phyloP scores from a whole-genome alignment of 37 sponge, comb jelly and placozoan species.

The Theonella swinhoei region DNA sequence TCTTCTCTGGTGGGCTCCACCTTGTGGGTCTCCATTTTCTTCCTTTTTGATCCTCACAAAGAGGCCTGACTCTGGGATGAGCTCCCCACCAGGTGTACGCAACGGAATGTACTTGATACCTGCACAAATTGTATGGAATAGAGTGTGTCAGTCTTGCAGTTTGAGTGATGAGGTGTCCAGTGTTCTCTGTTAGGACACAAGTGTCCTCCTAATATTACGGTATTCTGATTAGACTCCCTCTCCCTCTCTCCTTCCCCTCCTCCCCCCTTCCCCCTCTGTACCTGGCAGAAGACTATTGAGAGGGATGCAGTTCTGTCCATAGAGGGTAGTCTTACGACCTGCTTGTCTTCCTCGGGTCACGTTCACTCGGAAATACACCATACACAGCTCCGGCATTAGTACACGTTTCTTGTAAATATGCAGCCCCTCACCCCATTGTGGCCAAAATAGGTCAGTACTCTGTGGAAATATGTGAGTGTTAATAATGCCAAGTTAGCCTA shows the following conservation, averaged over 20 bases:
- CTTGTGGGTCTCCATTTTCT: too few relatives aligned
- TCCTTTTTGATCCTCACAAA: conserved; percentile 53
- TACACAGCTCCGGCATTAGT: conserved; percentile 68
- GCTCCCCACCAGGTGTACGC: conserved; percentile 62
- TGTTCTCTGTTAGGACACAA: too few relatives aligned
- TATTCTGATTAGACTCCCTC: background rate
- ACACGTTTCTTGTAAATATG: conserved; percentile 20
- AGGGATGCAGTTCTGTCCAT: conserved; percentile 74
- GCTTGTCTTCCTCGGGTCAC: background rate
- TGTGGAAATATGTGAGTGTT: background rate
- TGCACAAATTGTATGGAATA: background rate
- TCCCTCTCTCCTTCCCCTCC: background rate
- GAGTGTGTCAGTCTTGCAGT: background rate
- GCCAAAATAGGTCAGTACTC: conserved; percentile 31
- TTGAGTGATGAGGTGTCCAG: too few relatives aligned
- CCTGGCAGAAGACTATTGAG: conserved; percentile 60
- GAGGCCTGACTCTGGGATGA: conserved; percentile 63
- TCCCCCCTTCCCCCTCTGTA: too few relatives aligned
- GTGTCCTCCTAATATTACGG: background rate
- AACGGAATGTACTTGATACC: conserved; percentile 68
- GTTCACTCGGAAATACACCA: conserved; percentile 69
- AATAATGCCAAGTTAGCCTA: too few relatives aligned
- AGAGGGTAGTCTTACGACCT: conserved; percentile 20
- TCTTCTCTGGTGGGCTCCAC: too few relatives aligned
- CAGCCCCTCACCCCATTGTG: conserved; percentile 25